phyloP scores from a whole-genome alignment of 1,140 invertebrate species.

The Pseudomyrmex gracilis region DNA sequence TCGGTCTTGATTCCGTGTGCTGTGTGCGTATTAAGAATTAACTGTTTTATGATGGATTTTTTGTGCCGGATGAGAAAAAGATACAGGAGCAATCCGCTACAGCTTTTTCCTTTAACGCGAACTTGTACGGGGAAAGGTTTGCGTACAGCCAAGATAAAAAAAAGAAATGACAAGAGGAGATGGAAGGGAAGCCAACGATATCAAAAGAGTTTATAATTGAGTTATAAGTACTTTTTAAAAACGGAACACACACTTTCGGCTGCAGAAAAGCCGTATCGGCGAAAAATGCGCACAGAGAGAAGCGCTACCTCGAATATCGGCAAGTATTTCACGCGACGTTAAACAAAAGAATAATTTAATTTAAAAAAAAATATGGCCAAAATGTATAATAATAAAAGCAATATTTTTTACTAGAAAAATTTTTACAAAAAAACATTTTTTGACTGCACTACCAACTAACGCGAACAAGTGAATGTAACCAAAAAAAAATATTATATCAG shows the following conservation, averaged over 20 bases:
- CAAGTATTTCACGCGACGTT: not conserved
- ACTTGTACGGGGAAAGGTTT: conserved; percentile 4
- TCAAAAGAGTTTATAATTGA: conserved; percentile 11
- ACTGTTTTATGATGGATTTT: conserved; percentile 2
- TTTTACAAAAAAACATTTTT: not conserved
- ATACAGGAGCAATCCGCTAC: not conserved
- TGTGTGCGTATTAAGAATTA: conserved; percentile 35
- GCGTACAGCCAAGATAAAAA: conserved; percentile 7
- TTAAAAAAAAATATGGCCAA: no score
- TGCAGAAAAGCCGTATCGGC: no score
- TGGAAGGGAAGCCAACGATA: not conserved
- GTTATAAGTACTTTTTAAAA: conserved; percentile 1
- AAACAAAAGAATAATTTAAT: not conserved
- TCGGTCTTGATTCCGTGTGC: not conserved
- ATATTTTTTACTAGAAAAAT: not conserved
- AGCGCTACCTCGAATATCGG: not conserved
- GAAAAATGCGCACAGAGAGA: not conserved
- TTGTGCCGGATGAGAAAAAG: conserved; percentile 18
- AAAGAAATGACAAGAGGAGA: not conserved
- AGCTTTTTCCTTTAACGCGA: not conserved
- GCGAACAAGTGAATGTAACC: not conserved
- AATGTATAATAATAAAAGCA: no score
- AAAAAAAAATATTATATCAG: not conserved
- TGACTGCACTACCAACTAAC: no score
- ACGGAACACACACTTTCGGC: not conserved